Evolutionary conservation across 2,797 vertebrate species (phyloP), one percentile per base, ranked within the genome.

Genomic region (Diglossa cyanea): DNA sequence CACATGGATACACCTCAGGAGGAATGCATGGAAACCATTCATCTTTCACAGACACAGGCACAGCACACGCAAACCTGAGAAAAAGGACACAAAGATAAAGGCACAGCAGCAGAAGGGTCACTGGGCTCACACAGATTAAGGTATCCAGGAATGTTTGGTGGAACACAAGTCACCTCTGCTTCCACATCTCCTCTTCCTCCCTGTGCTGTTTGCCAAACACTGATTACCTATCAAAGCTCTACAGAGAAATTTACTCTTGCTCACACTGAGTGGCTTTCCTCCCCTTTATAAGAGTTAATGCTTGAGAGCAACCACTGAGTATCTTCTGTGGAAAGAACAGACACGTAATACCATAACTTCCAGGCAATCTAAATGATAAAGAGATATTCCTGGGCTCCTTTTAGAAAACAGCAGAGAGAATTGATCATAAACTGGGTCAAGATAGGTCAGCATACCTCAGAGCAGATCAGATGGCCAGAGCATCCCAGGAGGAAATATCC

Each of bases 341-440:
- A 81, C 33, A 62, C 0, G 0, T 9, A 70, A 83, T 15, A 65
- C 57, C 78, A 10, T 25, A 83, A 86, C 94, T 95, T 94, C 66
- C 48, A 90, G 67, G 76, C 85, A 88, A 90, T 86, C 73, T 74
- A 93, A 93, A 95, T 65, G 83, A 92, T 84, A 88, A 88, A 94
- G 48, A 47, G 70, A 40, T 44, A 67, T 93, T 96, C 63, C 88
- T 94, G 83, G 40, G 73, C 55, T 94, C 60, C 48, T 94, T 94
- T 91, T 62, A 90, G 67, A 75, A 88, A 94, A 88, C 35, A 68
- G 70, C 66, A 60, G 40, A 90, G 75, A 96, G 85, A 96, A 94
- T 54, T 95, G 94, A 94, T 94, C 95, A 94, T 93, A 97, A 96
- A 97, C 87, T 94, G 95, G 94, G 93, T 96, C 95, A 94, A 90